Evolutionary conservation across 2,797 vertebrate genomes (phyloP).

Genomic region (Pipistrellus nathusii): DNA sequence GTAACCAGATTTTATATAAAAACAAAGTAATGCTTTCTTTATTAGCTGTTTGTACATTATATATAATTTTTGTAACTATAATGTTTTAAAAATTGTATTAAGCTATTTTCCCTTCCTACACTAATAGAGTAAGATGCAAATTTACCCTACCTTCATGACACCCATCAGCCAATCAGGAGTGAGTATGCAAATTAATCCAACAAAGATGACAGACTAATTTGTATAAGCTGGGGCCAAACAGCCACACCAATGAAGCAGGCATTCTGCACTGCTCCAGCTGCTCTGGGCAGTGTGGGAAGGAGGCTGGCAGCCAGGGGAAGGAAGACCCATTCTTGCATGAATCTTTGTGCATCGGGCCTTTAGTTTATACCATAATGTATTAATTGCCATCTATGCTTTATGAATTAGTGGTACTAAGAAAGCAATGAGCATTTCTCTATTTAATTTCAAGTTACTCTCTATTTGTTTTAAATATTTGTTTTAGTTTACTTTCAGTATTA

Average conservation of each 20-base stretch:
- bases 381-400: neutral
- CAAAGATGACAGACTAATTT: too few species aligned
- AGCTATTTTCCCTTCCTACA: neutral
- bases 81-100: neutral
- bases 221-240: rapidly evolving
- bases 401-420: neutral
- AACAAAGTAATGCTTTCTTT: neutral
- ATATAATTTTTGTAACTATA: neutral
- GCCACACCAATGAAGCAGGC: too few species aligned
- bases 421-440: neutral
- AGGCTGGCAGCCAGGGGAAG: too few species aligned
- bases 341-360: too few species aligned
- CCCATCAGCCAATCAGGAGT: too few species aligned
- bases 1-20: neutral
- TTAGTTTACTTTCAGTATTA: neutral
- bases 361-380: neutral
- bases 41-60: slow-evolving; percentile 36
- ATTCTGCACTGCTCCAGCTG: too few species aligned
- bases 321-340: too few species aligned
- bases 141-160: rapidly evolving
- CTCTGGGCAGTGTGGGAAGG: too few species aligned
- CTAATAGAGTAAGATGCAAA: too few species aligned
- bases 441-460: neutral
- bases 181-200: too few species aligned
- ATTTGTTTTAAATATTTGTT: neutral